Evolutionary conservation across 2,113 vertebrate species (phyloP).

Genomic region (Proterorhinus semilunaris): DNA sequence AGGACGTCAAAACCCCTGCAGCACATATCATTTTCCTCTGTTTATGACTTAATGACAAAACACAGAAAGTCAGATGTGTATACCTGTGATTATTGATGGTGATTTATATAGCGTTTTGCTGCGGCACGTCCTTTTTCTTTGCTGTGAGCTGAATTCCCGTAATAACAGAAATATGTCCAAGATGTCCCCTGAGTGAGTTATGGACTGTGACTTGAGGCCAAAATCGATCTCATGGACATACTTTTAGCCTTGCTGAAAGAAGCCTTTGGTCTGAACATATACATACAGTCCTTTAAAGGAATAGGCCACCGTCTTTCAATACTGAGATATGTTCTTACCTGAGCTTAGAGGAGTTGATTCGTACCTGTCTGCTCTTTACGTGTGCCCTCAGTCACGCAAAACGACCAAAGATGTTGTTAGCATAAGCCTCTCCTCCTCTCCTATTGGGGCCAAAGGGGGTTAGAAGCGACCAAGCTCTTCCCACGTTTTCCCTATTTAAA

Average conservation of each 20-base stretch:
- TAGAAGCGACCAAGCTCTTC: too few species aligned
- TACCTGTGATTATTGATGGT: slow-evolving; percentile 2
- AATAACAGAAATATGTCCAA: neutral
- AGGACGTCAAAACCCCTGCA: neutral
- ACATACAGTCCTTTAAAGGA: neutral
- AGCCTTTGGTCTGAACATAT: neutral
- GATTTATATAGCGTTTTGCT: slow-evolving; percentile 8
- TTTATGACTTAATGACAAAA: slow-evolving; percentile 10
- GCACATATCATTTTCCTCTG: neutral
- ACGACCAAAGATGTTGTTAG: too few species aligned
- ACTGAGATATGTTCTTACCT: too few species aligned
- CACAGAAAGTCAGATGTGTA: slow-evolving; percentile 4
- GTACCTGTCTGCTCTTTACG: too few species aligned
- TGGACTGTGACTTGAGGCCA: neutral
- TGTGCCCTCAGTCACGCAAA: too few species aligned
- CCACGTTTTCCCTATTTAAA: too few species aligned
- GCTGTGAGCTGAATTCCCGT: neutral
- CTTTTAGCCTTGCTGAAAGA: neutral
- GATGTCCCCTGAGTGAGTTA: neutral
- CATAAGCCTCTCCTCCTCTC: too few species aligned
- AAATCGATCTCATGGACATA: neutral
- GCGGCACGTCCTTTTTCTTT: neutral
- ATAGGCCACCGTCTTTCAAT: too few species aligned
- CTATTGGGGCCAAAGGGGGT: too few species aligned
- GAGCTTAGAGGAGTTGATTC: too few species aligned